A percentile compares a stretch with the other conserved stretches of the same genome.
Conservation (phyloP, 2,888 invertebrate species). For the Eugnorisma glareosa region DNA sequence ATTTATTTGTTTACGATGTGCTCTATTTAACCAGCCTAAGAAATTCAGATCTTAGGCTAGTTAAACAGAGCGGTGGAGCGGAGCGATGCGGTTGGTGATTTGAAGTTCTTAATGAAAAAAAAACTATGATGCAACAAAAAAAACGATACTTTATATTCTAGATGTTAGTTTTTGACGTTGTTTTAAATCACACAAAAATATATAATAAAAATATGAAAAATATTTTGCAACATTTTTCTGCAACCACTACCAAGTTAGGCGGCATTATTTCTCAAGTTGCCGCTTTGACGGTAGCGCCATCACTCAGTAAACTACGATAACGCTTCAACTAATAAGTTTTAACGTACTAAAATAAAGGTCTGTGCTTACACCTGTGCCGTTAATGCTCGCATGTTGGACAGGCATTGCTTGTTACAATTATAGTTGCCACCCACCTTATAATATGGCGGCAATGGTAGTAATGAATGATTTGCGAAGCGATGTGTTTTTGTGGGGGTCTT, state of each 20-base stretch:
- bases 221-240: constrained; percentile 54
- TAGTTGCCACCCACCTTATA: constrained; percentile 42
- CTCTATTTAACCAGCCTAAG: no score
- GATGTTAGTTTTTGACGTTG: no score
- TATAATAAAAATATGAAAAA: no score
- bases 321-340: constrained; percentile 59
- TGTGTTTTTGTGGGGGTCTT: background rate
- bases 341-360: constrained; percentile 65
- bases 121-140: no score
- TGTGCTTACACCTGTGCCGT: constrained; percentile 60
- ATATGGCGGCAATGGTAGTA: constrained; percentile 3
- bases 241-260: constrained; percentile 69
- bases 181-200: no score
- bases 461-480: constrained; percentile 33
- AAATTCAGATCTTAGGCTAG: no score
- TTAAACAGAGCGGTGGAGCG: no score
- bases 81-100: no score
- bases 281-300: constrained; percentile 66
- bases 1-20: no score
- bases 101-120: no score
- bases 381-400: constrained; percentile 58
- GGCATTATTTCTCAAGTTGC: constrained; percentile 79
- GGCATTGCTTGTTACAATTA: constrained; percentile 56
- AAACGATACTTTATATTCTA: no score
- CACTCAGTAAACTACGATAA: constrained; percentile 59